Evolutionary conservation across 2,113 vertebrate genomes (phyloP).

Genomic region (Delphinapterus leucas): DNA sequence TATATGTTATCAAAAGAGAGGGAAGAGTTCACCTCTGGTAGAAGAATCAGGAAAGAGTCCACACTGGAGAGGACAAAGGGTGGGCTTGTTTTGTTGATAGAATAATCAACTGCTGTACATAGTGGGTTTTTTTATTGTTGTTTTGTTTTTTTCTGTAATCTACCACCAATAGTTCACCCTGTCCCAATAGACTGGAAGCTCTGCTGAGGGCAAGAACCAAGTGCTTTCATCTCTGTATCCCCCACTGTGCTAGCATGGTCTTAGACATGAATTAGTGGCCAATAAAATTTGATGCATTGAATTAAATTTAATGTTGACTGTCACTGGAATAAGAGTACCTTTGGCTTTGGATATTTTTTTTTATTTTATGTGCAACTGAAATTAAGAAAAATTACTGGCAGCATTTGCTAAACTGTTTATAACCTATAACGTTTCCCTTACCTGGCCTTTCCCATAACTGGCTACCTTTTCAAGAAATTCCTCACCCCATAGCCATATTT

Average conservation of each 20-base stretch:
- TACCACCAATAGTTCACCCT: accelerated
- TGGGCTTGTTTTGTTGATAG: neutral
- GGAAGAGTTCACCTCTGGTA: neutral
- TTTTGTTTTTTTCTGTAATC: neutral
- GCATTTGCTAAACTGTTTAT: neutral
- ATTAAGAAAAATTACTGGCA: neutral
- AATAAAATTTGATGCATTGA: neutral
- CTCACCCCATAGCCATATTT: neutral
- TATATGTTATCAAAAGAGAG: neutral
- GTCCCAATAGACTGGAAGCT: neutral
- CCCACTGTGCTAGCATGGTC: no score
- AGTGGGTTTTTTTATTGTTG: neutral
- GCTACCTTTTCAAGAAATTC: neutral
- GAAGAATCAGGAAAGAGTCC: neutral
- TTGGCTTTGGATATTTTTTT: neutral
- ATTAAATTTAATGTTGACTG: neutral
- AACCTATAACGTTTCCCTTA: neutral
- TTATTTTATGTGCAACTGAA: neutral
- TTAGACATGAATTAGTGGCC: neutral
- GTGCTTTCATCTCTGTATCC: neutral
- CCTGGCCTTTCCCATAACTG: neutral
- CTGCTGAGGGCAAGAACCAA: neutral
- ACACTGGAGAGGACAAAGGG: neutral
- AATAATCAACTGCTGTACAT: neutral
- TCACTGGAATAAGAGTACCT: neutral